phyloP scores from a whole-genome alignment of 2,888 invertebrate genomes.

The Drosophila subquinaria region DNA sequence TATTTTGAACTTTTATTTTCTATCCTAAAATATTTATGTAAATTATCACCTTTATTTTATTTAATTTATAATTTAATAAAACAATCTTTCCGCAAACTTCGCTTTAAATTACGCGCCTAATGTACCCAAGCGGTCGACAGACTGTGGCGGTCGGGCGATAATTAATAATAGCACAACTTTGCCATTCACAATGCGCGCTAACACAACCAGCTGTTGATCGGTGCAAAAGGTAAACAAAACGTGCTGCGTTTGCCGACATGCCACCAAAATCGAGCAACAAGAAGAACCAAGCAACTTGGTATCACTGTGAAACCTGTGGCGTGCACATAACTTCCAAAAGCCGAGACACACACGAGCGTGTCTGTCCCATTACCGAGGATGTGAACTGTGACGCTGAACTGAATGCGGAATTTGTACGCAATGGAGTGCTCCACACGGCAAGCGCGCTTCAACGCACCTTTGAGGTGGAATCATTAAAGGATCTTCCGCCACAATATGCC shows the following conservation, averaged over 20 bases:
- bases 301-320: slow-evolving; percentile 82
- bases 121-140: too few relatives aligned
- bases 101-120: too few relatives aligned
- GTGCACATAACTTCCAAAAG: slow-evolving; percentile 79
- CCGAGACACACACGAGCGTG: slow-evolving; percentile 78
- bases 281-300: slow-evolving; percentile 82
- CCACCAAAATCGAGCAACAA: slow-evolving; percentile 84
- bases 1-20: too few relatives aligned
- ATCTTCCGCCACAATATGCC: slow-evolving; percentile 85
- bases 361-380: slow-evolving; percentile 66
- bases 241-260: slow-evolving; percentile 68
- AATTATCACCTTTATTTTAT: too few relatives aligned
- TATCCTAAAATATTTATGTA: too few relatives aligned
- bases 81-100: too few relatives aligned
- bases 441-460: slow-evolving; percentile 71
- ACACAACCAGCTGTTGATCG: slow-evolving; percentile 40
- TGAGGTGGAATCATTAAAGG: slow-evolving; percentile 85
- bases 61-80: too few relatives aligned
- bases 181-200: slow-evolving; percentile 36
- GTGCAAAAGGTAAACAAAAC: slow-evolving; percentile 48
- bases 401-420: slow-evolving; percentile 78
- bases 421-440: slow-evolving; percentile 71
- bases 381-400: neutral
- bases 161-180: neutral
- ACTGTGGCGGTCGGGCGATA: neutral